Evolutionary conservation across 1,140 invertebrate genomes (phyloP), one percentile per base, ranked within the genome.

Genomic region (Ips nitidus): DNA sequence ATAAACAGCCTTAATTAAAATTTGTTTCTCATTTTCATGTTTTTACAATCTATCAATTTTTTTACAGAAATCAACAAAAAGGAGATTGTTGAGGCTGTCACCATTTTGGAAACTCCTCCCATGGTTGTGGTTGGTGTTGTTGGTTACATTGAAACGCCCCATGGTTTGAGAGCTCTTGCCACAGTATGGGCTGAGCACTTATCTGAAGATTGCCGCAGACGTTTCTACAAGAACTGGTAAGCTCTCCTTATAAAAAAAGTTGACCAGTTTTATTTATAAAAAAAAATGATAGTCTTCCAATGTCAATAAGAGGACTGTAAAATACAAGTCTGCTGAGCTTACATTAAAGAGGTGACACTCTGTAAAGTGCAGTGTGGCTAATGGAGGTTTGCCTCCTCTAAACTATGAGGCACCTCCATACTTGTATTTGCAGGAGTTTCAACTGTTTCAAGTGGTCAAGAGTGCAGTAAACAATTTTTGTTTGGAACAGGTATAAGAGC

Each of bases 191-290:
- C 98, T 64, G 97, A 99, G 82, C 98, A 99, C 88, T 86, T 99
- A 76, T 94, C 94, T 50, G 98, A 99, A 84, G 98, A 99, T 80
- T 99, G 96, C 82, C 90, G 94, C 75, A 91, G 98, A 80, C 88
- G 98, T 75, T 99, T 99, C 86, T 99, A 99, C 87, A 99, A 99
- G 87, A 99, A 99, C 84, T 99, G 98, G 98, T 99, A 89, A 86
- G 83, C 4, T 2, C 4, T 37, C 37, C n/a, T 55, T 55, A 2
- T 38, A 2, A 22, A 55, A 55, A 22, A 55, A 55, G 36, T 42
- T 41, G 41, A 41, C 3, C 42, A 8, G 2, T 41, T 8, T 42
- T 41, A 59, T 41, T 59, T 7, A 39, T 52, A 40, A 36, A 36
- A 58, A 58, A 55, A n/a, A 58, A 7, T 42, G 47, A 73, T 69